A percentile compares a stretch with the other conserved stretches of the same genome.
These are phyloP conservation scores for Tauraco erythrolophus DNA, from an alignment of 2,113 vertebrate species.

Conservation along the genomic window DNA sequence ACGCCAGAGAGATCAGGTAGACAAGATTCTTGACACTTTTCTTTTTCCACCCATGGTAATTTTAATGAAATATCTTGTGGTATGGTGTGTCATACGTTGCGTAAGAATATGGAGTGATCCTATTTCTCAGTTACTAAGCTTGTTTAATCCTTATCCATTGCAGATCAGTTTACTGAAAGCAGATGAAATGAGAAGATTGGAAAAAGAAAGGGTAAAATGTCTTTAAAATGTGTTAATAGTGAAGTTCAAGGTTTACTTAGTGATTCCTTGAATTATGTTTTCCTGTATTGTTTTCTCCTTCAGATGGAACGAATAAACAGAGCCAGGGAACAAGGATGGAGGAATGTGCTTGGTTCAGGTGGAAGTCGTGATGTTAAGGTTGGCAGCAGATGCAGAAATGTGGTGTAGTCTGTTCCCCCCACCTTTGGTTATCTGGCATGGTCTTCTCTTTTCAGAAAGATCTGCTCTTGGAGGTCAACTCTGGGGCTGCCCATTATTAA, in stretches of 20 bases:
- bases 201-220: constrained; percentile 89
- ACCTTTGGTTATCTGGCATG: background rate
- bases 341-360: constrained; percentile 88
- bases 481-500: background rate
- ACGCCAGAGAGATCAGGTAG: constrained; percentile 91
- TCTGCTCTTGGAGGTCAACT: background rate
- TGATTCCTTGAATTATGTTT: constrained; percentile 68
- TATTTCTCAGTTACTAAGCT: background rate
- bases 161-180: constrained; percentile 88
- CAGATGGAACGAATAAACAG: constrained; percentile 94
- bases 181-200: constrained; percentile 88
- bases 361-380: constrained; percentile 86
- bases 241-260: constrained; percentile 4
- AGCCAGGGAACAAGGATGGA: constrained; percentile 97
- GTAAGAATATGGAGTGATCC: background rate
- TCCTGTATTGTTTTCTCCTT: constrained; percentile 62
- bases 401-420: background rate
- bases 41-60: background rate
- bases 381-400: constrained; percentile 62
- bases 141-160: constrained; percentile 52
- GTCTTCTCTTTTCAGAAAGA: constrained; percentile 20
- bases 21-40: constrained; percentile 11
- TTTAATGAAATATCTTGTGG: background rate
- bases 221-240: background rate
- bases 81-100: background rate